Evolutionary conservation across 2,797 vertebrate species (phyloP).

Genomic region (Gobio occitaniae): DNA sequence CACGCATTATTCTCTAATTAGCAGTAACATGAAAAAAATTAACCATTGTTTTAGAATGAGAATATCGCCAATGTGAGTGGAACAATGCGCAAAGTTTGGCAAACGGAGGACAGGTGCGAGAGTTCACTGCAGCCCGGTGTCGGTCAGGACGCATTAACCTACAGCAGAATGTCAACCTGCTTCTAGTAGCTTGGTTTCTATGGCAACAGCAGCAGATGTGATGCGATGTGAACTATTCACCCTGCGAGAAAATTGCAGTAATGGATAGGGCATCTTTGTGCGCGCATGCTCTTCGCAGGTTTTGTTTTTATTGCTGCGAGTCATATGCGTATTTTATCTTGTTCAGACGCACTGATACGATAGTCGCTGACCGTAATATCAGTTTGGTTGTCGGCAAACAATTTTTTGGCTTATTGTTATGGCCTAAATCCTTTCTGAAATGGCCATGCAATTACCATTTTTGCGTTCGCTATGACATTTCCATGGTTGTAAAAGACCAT

Average conservation of each 20-base stretch:
- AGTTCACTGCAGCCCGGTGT: neutral
- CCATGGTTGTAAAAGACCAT: neutral
- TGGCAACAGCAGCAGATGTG: constrained; percentile 76
- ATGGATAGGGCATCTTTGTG: constrained; percentile 58
- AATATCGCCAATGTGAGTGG: neutral
- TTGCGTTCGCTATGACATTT: neutral
- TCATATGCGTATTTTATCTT: constrained; percentile 7
- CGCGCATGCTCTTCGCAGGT: constrained; percentile 64
- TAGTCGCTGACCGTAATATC: neutral
- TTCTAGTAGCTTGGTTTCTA: constrained; percentile 64
- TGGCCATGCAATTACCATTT: neutral
- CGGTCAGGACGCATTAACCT: constrained; percentile 60
- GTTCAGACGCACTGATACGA: neutral
- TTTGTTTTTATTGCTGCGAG: constrained; percentile 9
- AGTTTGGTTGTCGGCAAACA: constrained; percentile 1
- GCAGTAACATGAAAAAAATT: neutral
- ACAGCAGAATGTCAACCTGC: constrained; percentile 58
- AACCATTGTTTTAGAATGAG: neutral
- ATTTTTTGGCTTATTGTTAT: neutral
- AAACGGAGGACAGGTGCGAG: neutral
- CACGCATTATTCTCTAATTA: neutral
- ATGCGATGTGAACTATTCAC: constrained; percentile 75
- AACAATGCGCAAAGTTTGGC: neutral
- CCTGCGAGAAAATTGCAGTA: constrained; percentile 65
- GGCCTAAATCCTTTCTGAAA: neutral